Percentiles rank a stretch among this genome's conserved stretches.
phyloP scores from a whole-genome alignment of 2,888 invertebrate genomes.

The Pedicia rivosa region DNA sequence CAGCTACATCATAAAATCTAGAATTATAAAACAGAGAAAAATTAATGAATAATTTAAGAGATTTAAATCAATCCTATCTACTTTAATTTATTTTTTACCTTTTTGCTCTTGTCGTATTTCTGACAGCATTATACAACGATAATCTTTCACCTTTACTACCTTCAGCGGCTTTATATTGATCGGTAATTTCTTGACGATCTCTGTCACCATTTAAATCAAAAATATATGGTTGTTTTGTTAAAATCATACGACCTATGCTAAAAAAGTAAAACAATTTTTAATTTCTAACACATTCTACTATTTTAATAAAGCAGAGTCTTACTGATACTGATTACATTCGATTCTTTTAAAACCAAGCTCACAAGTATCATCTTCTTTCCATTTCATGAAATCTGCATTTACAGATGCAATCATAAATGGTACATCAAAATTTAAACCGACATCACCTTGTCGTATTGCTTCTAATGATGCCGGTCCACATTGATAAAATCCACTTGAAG shows the following conservation, averaged over 20 bases:
- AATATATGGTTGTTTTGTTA: constrained; percentile 57
- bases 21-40: constrained; percentile 18
- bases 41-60: constrained; percentile 8
- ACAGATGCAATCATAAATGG: constrained; percentile 67
- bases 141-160: constrained; percentile 57
- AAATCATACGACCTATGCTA: constrained; percentile 57
- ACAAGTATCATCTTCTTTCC: constrained; percentile 49
- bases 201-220: constrained; percentile 55
- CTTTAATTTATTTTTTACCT: too few species aligned
- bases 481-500: constrained; percentile 51
- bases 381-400: constrained; percentile 67
- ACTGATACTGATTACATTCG: constrained; percentile 59
- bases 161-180: constrained; percentile 53
- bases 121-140: constrained; percentile 57
- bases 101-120: constrained; percentile 48
- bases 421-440: constrained; percentile 53
- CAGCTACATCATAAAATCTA: constrained; percentile 44
- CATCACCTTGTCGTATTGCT: constrained; percentile 60
- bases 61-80: constrained; percentile 14
- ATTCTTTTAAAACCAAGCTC: constrained; percentile 51
- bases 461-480: constrained; percentile 68
- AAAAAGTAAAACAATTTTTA: too few species aligned
- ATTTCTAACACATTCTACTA: too few species aligned
- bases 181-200: constrained; percentile 53
- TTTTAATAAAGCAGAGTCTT: constrained; percentile 24